Evolutionary conservation across 2,888 invertebrate species (phyloP).

Genomic region (Seira ritae): DNA sequence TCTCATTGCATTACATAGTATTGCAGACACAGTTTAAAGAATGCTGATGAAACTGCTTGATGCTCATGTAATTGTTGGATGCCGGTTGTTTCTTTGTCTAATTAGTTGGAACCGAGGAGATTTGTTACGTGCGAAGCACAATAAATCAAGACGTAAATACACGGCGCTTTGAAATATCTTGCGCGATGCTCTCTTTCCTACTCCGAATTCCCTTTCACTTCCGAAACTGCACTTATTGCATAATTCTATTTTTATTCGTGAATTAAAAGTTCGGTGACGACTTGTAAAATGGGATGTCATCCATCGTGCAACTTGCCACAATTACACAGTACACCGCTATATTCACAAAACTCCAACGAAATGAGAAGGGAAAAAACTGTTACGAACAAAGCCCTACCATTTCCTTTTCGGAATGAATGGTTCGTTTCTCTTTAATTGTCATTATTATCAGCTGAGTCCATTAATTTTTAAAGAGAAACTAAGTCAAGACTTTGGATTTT

Average conservation of each 20-base stretch:
- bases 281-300: too few species aligned
- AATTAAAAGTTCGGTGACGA: slow-evolving; percentile 8
- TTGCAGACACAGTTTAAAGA: slow-evolving; percentile 5
- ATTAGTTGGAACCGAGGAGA: slow-evolving; percentile 53
- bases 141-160: slow-evolving; percentile 58
- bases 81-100: slow-evolving; percentile 42
- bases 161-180: not conserved
- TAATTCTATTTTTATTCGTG: not conserved
- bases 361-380: too few species aligned
- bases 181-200: not conserved
- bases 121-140: slow-evolving; percentile 50
- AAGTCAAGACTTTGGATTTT: too few species aligned
- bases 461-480: too few species aligned
- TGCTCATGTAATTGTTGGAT: slow-evolving; percentile 35
- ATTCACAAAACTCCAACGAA: too few species aligned
- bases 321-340: too few species aligned
- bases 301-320: too few species aligned
- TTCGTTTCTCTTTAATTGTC: too few species aligned
- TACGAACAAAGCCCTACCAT: too few species aligned
- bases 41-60: slow-evolving; percentile 37
- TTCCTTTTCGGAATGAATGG: too few species aligned
- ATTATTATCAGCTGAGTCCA: too few species aligned
- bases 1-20: not conserved
- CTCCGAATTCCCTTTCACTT: not conserved
- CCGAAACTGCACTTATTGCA: not conserved